A percentile compares a stretch with the other conserved stretches of the same genome.
These are phyloP conservation scores for Stegostoma tigrinum DNA, from an alignment of 2,113 vertebrate genomes.

Conservation along the genomic window DNA sequence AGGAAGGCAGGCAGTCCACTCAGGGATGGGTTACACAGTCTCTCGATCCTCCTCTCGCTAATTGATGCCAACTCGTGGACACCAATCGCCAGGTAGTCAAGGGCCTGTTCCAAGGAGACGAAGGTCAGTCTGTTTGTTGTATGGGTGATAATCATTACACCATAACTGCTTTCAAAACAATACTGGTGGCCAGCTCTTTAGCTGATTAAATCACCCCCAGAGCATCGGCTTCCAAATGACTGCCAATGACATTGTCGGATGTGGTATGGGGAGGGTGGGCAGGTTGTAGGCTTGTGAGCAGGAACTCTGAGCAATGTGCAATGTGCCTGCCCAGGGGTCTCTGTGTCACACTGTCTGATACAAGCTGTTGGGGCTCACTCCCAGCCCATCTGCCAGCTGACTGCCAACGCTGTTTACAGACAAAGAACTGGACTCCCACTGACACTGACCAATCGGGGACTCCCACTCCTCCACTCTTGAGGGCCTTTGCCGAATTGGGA, in stretches of 20 bases:
- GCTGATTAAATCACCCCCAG: not conserved
- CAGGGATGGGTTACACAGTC: conserved; percentile 37
- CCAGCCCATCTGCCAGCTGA: too few relatives aligned
- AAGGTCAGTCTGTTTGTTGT: not conserved
- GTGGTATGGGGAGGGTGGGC: not conserved
- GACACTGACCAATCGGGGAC: not conserved
- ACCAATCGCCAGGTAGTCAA: conserved; percentile 38
- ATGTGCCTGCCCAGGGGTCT: not conserved
- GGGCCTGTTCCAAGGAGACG: conserved; percentile 15
- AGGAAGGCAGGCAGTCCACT: conserved; percentile 38
- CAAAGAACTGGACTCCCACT: not conserved
- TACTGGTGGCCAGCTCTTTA: not conserved
- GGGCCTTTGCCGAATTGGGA: not conserved
- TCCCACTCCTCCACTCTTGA: not conserved
- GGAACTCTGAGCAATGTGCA: not conserved
- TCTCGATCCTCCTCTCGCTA: conserved; percentile 37
- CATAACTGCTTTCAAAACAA: not conserved
- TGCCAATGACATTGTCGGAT: not conserved
- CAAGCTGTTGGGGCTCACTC: not conserved
- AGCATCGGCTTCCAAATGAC: not conserved
- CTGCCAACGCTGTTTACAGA: not conserved
- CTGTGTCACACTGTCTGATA: too few relatives aligned
- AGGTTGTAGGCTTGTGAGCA: not conserved
- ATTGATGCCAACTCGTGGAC: conserved; percentile 38
- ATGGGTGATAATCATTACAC: not conserved